phyloP scores from a whole-genome alignment of 2,797 vertebrate genomes.

The Thaleichthys pacificus region DNA sequence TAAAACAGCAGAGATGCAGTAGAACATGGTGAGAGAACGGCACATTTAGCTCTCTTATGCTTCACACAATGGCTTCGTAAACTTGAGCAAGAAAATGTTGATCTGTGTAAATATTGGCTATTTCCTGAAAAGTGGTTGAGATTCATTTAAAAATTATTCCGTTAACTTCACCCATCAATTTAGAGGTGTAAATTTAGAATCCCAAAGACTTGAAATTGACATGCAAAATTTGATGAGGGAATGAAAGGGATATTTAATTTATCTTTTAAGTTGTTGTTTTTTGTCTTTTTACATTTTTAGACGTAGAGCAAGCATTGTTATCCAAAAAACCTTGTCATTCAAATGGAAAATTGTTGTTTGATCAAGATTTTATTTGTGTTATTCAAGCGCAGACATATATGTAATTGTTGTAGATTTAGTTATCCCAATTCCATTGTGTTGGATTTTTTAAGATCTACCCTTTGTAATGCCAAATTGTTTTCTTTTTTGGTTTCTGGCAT shows the following conservation, averaged over 20 bases:
- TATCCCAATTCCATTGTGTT: constrained; percentile 28
- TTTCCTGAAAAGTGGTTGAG: constrained; percentile 46
- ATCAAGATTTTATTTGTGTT: constrained; percentile 30
- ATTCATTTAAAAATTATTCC: constrained; percentile 24
- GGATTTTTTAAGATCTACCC: constrained; percentile 54
- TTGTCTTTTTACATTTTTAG: constrained; percentile 4
- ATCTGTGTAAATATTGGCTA: constrained; percentile 5
- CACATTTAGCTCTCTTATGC: no score
- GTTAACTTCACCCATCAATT: neutral
- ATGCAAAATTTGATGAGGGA: constrained; percentile 11
- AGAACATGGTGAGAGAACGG: no score
- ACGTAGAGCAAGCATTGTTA: constrained; percentile 23
- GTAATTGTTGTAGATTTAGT: constrained; percentile 16
- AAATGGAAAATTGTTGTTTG: neutral
- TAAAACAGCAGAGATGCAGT: neutral
- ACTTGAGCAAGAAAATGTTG: constrained; percentile 16
- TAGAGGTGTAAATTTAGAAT: neutral
- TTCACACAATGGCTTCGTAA: constrained; percentile 5
- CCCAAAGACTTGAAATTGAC: neutral
- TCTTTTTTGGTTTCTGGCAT: constrained; percentile 3
- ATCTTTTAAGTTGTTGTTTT: constrained; percentile 10
- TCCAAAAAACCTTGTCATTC: constrained; percentile 23
- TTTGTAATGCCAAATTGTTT: constrained; percentile 40
- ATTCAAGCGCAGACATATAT: constrained; percentile 35
- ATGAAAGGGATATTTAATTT: constrained; percentile 29